A percentile compares a stretch with the other conserved stretches of the same genome.
These are phyloP conservation scores for Abrostola tripartita DNA, from an alignment of 2,888 invertebrate species.

Conservation along the genomic window DNA sequence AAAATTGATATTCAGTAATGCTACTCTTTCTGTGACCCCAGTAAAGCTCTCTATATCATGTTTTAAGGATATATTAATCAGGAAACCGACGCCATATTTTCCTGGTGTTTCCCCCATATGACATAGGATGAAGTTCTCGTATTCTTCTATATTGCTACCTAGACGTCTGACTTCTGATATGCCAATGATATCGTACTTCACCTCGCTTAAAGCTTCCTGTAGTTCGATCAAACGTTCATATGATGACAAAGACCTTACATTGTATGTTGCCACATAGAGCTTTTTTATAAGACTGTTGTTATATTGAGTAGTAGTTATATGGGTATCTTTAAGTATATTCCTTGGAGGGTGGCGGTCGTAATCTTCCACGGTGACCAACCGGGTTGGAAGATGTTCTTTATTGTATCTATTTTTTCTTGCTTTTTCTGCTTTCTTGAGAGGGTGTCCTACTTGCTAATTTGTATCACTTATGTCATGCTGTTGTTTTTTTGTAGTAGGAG, in stretches of 20 bases:
- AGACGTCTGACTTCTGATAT: slow-evolving; percentile 27
- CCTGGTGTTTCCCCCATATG: slow-evolving; percentile 24
- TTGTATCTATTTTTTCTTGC: no score
- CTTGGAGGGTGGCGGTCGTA: slow-evolving; percentile 30
- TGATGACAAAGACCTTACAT: slow-evolving; percentile 21
- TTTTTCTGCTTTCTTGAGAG: no score
- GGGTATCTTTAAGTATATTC: no score
- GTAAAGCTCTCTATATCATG: slow-evolving; percentile 26
- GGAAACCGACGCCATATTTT: slow-evolving; percentile 35
- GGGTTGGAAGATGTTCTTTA: slow-evolving; percentile 16
- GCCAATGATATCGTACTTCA: slow-evolving; percentile 40
- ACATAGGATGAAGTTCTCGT: slow-evolving; percentile 27
- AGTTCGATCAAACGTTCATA: slow-evolving; percentile 28
- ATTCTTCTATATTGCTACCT: slow-evolving; percentile 32
- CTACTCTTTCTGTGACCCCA: slow-evolving; percentile 31
- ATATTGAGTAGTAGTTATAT: not conserved
- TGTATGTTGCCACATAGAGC: slow-evolving; percentile 24
- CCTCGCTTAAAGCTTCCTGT: slow-evolving; percentile 13
- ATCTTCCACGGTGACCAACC: slow-evolving; percentile 47
- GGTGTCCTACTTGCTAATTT: no score
- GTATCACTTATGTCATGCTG: no score
- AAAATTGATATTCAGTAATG: slow-evolving; percentile 22
- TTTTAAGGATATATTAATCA: slow-evolving; percentile 29
- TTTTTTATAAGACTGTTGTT: not conserved
- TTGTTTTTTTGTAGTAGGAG: no score